Base-by-base conservation (phyloP, 2,888 invertebrate species). In the Dascillus cervinus region DNA sequence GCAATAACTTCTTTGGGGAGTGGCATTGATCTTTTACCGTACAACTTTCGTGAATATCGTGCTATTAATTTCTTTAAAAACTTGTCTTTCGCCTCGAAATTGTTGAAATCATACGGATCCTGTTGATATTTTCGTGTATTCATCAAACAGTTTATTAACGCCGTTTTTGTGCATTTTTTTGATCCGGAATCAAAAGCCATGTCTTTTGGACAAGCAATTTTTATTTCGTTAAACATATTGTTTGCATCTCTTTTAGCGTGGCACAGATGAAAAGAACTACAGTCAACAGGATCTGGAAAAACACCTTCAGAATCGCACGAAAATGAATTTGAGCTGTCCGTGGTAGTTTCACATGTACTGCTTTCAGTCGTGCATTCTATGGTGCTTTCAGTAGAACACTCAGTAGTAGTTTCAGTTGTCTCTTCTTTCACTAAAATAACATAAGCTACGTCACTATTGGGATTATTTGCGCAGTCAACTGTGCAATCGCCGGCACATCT, bases 281-380 rank as follows among this genome's bases (percentile, higher is more conserved):
- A 26, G 9, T 15, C 22, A 8, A 26, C 17, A 8, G 37, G 37
- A 23, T 37, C 26, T 3, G 37, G 26, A 33, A 33, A 37, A 3
- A 29, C 21, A 3, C 37, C 37, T 17, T 37, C 37, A 2, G 22
- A 22, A 11, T 28, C 26, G 8, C 21, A 29, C 5, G 29, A 20
- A 17, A 37, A 37, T 11, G 24, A 25, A 10, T 24, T 29, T 6
- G 23, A 19, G 9, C n/a, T n/a, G n/a, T n/a, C n/a, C 22, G 10
- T 8, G 22, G 4, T 22, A 10, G 10, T n/a, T 22, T 10, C 4
- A 10, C 4, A 22, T 10, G 10, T 4, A n/a, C 9, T 22, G 22
- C 4, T 22, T 22, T 22, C 9, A n/a, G 4, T 6, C 9, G 9
- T 4, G 4, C 4, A 6, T 4, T 3, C 10, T 13, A 6, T 10